These are phyloP conservation scores for Mimas tiliae DNA, from an alignment of 2,888 invertebrate species.

Conservation along the genomic window DNA sequence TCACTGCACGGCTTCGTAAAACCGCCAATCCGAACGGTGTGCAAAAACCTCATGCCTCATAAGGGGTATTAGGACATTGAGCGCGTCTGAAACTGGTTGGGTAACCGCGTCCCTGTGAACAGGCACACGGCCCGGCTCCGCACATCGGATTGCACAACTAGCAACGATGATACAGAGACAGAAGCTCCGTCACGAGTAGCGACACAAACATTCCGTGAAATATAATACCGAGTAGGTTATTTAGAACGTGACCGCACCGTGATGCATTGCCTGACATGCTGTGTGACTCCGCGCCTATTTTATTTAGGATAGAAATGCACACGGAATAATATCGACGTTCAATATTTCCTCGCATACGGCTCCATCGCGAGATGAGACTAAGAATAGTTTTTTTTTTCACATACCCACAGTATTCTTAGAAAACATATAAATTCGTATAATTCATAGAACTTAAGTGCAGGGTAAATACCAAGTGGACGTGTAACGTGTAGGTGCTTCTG, in stretches of 20 bases:
- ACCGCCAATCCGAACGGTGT: constrained; percentile 50
- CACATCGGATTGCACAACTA: constrained; percentile 67
- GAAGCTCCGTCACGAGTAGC: constrained; percentile 66
- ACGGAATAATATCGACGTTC: constrained; percentile 27
- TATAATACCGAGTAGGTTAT: constrained; percentile 71
- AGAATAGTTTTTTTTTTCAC: constrained; percentile 12
- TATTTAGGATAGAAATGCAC: constrained; percentile 50
- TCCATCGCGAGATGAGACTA: background rate
- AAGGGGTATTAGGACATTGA: constrained; percentile 64
- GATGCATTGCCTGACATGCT: constrained; percentile 60
- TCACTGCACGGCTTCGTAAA: constrained; percentile 60
- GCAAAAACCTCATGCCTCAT: constrained; percentile 58
- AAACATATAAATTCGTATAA: constrained; percentile 17
- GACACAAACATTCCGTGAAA: constrained; percentile 65
- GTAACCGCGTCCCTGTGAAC: constrained; percentile 66
- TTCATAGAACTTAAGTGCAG: constrained; percentile 26
- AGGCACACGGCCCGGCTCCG: constrained; percentile 57
- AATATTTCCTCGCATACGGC: background rate
- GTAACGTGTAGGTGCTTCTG: constrained; percentile 43
- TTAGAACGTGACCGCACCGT: constrained; percentile 73
- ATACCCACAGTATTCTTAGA: constrained; percentile 23
- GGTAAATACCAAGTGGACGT: constrained; percentile 35
- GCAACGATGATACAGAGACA: constrained; percentile 61
- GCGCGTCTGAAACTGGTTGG: constrained; percentile 64
- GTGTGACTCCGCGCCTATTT: constrained; percentile 50